These are phyloP conservation scores for Sorex fumeus DNA, from an alignment of 2,113 vertebrate genomes.

Conservation along the genomic window DNA sequence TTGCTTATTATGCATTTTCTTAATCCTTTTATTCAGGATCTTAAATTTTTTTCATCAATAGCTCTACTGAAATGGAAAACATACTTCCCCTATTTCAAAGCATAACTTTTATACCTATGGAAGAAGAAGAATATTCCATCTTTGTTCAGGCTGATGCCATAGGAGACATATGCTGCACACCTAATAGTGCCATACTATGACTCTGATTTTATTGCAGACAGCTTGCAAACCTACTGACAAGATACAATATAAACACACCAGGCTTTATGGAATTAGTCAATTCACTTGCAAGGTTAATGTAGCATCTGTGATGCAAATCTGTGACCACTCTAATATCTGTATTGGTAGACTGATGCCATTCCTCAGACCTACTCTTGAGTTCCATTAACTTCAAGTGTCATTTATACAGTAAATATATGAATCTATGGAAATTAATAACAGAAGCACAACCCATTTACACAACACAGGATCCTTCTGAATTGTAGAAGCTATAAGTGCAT, in stretches of 20 bases:
- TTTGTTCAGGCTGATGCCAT: conserved; percentile 52
- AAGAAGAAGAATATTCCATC: conserved; percentile 28
- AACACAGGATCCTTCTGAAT: conserved; percentile 67
- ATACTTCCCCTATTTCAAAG: conserved; percentile 57
- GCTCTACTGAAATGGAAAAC: conserved; percentile 38
- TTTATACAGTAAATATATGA: conserved; percentile 79
- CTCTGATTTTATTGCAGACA: conserved; percentile 77
- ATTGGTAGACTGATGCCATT: conserved; percentile 81
- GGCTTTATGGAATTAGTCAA: conserved; percentile 74
- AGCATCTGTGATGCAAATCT: conserved; percentile 83
- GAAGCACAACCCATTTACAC: conserved; percentile 72
- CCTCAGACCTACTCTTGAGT: conserved; percentile 80
- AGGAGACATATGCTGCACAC: conserved; percentile 57
- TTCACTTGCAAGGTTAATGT: conserved; percentile 80
- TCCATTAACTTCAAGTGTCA: conserved; percentile 79
- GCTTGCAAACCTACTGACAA: conserved; percentile 77
- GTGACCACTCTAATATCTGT: conserved; percentile 80
- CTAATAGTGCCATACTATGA: conserved; percentile 58
- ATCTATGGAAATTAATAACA: conserved; percentile 70
- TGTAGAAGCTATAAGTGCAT: conserved; percentile 15
- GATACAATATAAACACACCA: conserved; percentile 81
- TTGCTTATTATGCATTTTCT: background rate
- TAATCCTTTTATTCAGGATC: conserved; percentile 6
- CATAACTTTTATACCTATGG: conserved; percentile 17
- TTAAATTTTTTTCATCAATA: conserved; percentile 11